phyloP scores from a whole-genome alignment of 2,113 vertebrate species.

The Pelobates fuscus region DNA sequence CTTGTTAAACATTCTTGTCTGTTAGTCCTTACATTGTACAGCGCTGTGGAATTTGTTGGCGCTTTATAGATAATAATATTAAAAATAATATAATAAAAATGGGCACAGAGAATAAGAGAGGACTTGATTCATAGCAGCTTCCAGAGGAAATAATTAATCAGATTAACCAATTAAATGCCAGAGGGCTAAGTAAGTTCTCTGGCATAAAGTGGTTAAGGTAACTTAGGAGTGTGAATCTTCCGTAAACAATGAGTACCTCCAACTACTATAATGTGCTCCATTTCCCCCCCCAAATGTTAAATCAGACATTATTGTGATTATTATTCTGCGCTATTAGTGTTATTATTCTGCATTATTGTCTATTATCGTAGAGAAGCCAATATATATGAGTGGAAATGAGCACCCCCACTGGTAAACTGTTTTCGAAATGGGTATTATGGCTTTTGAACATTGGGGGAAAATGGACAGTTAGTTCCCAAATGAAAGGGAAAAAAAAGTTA shows the following conservation, averaged over 20 bases:
- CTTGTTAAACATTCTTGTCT: no score
- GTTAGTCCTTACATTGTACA: no score
- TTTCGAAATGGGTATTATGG: conserved; percentile 21
- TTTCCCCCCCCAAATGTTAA: conserved; percentile 31
- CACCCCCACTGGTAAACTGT: conserved; percentile 34
- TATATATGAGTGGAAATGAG: conserved; percentile 28
- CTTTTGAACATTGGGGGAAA: conserved; percentile 16
- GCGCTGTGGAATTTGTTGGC: no score
- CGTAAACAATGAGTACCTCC: background rate
- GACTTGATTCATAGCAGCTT: no score
- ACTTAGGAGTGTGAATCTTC: background rate
- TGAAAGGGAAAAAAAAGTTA: conserved; percentile 23
- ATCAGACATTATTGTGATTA: conserved; percentile 25
- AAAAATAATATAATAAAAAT: no score
- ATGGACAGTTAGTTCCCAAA: background rate
- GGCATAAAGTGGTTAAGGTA: no score
- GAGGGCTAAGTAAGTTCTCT: no score
- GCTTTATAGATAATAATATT: no score
- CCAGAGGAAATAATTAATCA: no score
- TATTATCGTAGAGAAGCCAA: conserved; percentile 16
- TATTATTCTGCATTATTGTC: conserved; percentile 25
- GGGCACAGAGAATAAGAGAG: no score
- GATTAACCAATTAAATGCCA: no score
- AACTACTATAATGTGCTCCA: background rate
- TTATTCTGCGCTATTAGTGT: conserved; percentile 16